phyloP scores from a whole-genome alignment of 1,140 invertebrate genomes.

The Drosophila pandora region DNA sequence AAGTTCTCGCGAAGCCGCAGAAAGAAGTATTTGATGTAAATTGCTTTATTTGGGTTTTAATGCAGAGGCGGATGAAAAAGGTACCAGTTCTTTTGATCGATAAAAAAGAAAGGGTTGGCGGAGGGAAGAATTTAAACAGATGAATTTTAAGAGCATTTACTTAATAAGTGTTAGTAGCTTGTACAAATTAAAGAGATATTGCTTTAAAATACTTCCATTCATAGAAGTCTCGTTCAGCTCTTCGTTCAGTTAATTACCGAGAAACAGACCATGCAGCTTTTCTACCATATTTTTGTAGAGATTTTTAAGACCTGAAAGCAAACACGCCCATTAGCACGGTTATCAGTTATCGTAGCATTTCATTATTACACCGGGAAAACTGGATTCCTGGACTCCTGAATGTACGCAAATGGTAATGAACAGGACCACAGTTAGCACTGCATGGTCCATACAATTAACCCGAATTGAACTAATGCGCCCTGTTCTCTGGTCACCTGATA shows the following conservation, averaged over 20 bases:
- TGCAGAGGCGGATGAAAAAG: neutral
- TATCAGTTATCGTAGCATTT: conserved; percentile 32
- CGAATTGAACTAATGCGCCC: conserved; percentile 47
- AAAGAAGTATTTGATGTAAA: conserved; percentile 17
- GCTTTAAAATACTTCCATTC: too few species aligned
- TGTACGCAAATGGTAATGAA: conserved; percentile 51
- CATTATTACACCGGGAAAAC: conserved; percentile 23
- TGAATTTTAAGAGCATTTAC: neutral
- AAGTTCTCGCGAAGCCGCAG: conserved; percentile 4
- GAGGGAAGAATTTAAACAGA: neutral
- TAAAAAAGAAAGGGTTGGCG: neutral
- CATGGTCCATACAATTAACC: conserved; percentile 50
- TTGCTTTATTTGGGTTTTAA: conserved; percentile 19
- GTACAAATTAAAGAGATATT: too few species aligned
- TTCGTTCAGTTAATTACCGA: neutral
- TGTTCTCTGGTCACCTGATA: conserved; percentile 30
- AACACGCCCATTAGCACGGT: conserved; percentile 30
- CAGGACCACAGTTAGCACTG: conserved; percentile 32
- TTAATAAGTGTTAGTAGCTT: too few species aligned
- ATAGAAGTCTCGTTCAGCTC: too few species aligned
- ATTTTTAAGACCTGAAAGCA: neutral
- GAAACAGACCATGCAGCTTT: neutral
- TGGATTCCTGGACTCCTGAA: conserved; percentile 14
- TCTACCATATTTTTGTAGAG: conserved; percentile 8
- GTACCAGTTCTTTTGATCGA: conserved; percentile 1